These are phyloP conservation scores for Vireo altiloquus DNA, from an alignment of 2,113 vertebrate species.

Conservation along the genomic window DNA sequence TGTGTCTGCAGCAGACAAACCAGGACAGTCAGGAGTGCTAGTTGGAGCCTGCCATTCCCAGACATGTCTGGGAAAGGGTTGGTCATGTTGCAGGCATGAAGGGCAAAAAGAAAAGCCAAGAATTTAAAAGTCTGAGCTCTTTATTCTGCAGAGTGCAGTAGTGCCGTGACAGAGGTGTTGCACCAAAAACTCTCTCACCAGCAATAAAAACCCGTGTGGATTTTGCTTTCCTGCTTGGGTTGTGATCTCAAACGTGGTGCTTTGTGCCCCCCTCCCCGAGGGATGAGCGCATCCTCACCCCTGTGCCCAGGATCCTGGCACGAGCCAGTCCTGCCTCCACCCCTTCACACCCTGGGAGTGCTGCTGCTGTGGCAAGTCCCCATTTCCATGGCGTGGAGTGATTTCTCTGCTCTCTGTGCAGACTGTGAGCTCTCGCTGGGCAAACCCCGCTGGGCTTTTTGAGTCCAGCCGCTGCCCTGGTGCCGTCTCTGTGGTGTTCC, in stretches of 20 bases:
- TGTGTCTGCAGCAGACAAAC: background rate
- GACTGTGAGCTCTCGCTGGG: background rate
- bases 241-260: background rate
- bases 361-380: background rate
- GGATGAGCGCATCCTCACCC: background rate
- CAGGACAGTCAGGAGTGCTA: background rate
- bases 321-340: background rate
- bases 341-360: background rate
- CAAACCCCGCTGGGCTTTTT: background rate
- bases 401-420: background rate
- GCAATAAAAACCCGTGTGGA: background rate
- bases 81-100: background rate
- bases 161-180: background rate
- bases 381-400: rapidly evolving
- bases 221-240: background rate
- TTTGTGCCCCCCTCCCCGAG: background rate
- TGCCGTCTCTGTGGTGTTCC: rapidly evolving
- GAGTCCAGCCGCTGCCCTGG: background rate
- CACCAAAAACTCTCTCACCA: background rate
- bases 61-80: background rate
- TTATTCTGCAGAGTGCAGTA: background rate
- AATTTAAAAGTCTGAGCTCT: background rate
- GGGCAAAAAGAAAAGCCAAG: background rate
- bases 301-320: background rate
- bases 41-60: background rate